Base-by-base conservation (phyloP, 2,797 vertebrate species). In the Euthynnus affinis region DNA sequence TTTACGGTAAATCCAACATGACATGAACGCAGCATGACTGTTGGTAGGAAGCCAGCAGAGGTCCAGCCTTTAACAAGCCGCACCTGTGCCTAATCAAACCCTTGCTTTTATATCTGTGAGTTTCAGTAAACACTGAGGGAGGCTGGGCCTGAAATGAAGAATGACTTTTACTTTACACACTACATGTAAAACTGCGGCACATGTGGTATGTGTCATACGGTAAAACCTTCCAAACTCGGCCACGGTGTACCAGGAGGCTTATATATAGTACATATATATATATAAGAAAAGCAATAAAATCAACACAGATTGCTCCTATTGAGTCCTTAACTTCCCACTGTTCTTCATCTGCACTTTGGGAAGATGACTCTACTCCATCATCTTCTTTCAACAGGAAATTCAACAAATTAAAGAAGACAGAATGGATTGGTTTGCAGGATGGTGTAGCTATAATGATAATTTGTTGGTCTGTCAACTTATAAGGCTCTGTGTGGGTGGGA, bases 51-150 rank as follows among this genome's bases (percentile, higher is more conserved):
- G 79, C 81, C 90, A 86, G 84, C 76, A 44, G 78, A 85, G 78
- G 73, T 69, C 65, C 51, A 27, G 74, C 49, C 76, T 84, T 88
- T 89, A 88, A 89, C 82, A 76, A 87, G 84, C 61, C 2, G 9
- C 87, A 87, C 89, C 88, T 92, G 87, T 52, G 73, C 48, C 85
- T 55, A 80, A 88, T 91, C 87, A 87, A 81, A 80, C 22, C 61
- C 48, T 56, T 29, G 84, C 79, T 56, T 89, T 78, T 73, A 76
- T 76, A 88, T 81, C 58, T 76, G 66, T 2, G 40, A 71, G 76
- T 57, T 74, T 86, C 78, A 72, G 88, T 76, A 81, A 83, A 89
- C 81, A 79, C 25, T 1, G 67, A 71, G 61, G 64, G 52, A 78
- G 60, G 58, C 76, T 23, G 68, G 29, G 58, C 23, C 42, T 34